phyloP scores from a whole-genome alignment of 2,113 vertebrate genomes.

The Sander lucioperca region DNA sequence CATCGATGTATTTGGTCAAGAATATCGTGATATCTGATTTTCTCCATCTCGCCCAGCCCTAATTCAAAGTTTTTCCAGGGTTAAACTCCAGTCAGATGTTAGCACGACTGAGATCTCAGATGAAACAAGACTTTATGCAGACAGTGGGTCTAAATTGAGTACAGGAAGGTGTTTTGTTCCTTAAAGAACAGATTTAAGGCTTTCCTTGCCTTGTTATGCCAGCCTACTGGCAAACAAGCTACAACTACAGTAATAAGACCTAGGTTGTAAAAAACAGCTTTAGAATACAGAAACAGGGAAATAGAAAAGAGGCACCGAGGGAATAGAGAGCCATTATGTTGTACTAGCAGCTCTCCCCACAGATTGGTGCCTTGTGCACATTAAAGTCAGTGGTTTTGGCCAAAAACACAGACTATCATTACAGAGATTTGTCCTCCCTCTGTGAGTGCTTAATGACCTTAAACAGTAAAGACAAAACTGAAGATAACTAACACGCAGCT shows the following conservation, averaged over 20 bases:
- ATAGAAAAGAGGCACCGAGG: slow-evolving; percentile 25
- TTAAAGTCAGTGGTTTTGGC: slow-evolving; percentile 41
- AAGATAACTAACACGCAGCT: slow-evolving; percentile 69
- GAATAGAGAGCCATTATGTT: neutral
- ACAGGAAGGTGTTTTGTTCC: slow-evolving; percentile 9
- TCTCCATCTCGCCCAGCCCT: no score
- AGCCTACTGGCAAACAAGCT: neutral
- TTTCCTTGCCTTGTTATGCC: neutral
- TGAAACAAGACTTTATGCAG: neutral
- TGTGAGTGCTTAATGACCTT: slow-evolving; percentile 62
- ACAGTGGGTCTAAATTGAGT: neutral
- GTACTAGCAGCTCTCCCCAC: slow-evolving; percentile 11
- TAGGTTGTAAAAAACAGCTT: neutral
- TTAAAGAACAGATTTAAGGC: slow-evolving; percentile 5
- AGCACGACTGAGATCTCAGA: neutral
- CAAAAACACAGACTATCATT: slow-evolving; percentile 50
- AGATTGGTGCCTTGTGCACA: slow-evolving; percentile 38
- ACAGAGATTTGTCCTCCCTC: slow-evolving; percentile 58
- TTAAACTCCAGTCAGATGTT: neutral
- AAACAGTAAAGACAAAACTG: slow-evolving; percentile 64
- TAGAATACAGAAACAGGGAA: slow-evolving; percentile 11
- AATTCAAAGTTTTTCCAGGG: neutral
- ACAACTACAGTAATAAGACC: slow-evolving; percentile 21
- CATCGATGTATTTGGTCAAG: no score
- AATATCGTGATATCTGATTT: no score